phyloP scores from a whole-genome alignment of 2,113 vertebrate genomes.

The Poeciliopsis prolifica region DNA sequence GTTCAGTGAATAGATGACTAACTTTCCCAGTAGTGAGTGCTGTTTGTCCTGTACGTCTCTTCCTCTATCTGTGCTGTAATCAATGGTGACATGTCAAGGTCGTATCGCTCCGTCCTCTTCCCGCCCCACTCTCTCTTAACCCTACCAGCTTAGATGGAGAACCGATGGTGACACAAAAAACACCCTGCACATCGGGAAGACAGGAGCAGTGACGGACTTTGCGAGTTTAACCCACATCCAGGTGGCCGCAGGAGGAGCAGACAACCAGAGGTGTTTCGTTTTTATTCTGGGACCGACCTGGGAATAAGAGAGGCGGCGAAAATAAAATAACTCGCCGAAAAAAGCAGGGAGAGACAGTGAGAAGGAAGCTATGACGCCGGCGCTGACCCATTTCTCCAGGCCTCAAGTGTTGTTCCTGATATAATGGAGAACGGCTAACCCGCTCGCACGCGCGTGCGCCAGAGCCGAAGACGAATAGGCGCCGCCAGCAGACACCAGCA shows the following conservation, averaged over 20 bases:
- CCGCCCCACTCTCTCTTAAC: not conserved
- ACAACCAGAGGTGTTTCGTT: slow-evolving; percentile 67
- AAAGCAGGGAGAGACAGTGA: slow-evolving; percentile 52
- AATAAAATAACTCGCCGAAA: slow-evolving; percentile 43
- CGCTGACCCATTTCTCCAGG: slow-evolving; percentile 81
- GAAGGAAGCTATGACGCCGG: slow-evolving; percentile 43
- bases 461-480: slow-evolving; percentile 47
- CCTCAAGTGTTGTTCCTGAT: slow-evolving; percentile 68
- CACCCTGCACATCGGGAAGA: not conserved
- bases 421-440: slow-evolving; percentile 57
- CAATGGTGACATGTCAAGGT: not conserved
- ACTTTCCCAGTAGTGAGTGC: no score
- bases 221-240: slow-evolving; percentile 68
- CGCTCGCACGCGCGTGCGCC: slow-evolving; percentile 22
- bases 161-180: not conserved
- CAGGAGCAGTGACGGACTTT: slow-evolving; percentile 42
- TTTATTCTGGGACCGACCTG: slow-evolving; percentile 69
- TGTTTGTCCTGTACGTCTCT: not conserved
- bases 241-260: slow-evolving; percentile 50
- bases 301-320: slow-evolving; percentile 57
- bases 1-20: no score
- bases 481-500: slow-evolving; percentile 30
- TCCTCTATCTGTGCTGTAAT: not conserved
- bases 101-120: not conserved
- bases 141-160: not conserved